Base-by-base conservation (phyloP, 2,797 vertebrate genomes). In the Pitangus sulphuratus region DNA sequence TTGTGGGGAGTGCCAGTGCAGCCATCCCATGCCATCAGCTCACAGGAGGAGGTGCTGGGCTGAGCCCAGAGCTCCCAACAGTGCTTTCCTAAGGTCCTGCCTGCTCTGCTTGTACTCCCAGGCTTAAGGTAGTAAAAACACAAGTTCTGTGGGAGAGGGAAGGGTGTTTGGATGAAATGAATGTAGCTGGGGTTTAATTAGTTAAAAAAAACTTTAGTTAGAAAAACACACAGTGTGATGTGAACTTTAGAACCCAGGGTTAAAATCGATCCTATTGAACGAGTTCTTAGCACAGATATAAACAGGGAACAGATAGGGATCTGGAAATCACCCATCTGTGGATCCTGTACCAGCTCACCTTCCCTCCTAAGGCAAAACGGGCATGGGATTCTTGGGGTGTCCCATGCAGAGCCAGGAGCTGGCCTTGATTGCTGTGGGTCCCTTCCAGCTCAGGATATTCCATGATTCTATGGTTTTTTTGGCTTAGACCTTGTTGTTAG, bases 21-120 rank as follows among this genome's bases (percentile, higher is more conserved):
- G 90, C 90, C 96, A 95, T 96, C 58, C 62, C 96, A 96, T 96
- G 86, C 42, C 96, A 96, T 97, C 87, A 79, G 5, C 77, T 79
- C 60, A 26, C 48, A 50, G 88, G 37, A 84, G 48, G 45, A 88
- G 62, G 37, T 31, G 26, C 77, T 60, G 51, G 33, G 25, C 72
- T 58, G 53, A 88, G 77, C 66, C 87, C 82, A 78, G 66, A 3
- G 3, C 64, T 58, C 66, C 47, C 53, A 64, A 3, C 39, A 50
- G 83, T 40, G 40, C 50, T 82, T 90, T 48, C 39, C 56, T 21
- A 4, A 61, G 56, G 33, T 85, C 48, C 62, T 74, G 37, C 56
- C 62, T 64, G 42, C 87, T 91, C 76, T 69, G 62, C 87, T 93
- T 81, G 84, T 58, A 22, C n/a, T 79, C 13, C 21, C 58, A 45